Base-by-base conservation (phyloP, 2,113 vertebrate species). In the Aptenodytes forsteri region DNA sequence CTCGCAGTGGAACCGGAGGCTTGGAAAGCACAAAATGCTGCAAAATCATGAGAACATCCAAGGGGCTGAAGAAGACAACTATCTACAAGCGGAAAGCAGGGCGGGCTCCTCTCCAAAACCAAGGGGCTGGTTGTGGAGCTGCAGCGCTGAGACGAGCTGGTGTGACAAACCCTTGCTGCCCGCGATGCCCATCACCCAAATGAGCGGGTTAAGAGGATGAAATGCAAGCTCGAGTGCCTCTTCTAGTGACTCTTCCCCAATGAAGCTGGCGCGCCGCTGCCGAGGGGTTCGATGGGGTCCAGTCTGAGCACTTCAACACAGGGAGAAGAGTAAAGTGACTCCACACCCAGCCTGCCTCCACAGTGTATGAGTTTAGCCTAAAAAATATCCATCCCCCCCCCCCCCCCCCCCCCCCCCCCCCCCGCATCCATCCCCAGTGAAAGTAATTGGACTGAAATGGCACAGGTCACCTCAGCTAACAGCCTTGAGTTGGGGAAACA, bases 391-490 rank as follows among this genome's bases (percentile, higher is more conserved):
- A 6, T n/a, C 36, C 36, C 36, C 36, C 36, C 36, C 7, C 7
- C 36, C 36, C 11, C 36, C 36, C 36, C 36, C 36, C 36, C 36
- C 7, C 7, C 36, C 36, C 11, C 4, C 18, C 13, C 4, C 18
- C 11, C 19, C 1, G 4, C 32, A 87, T 13, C 76, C 36, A 42
- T 56, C 44, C 10, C 3, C 16, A 22, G 42, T 4, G 19, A 65
- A 69, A 88, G 64, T 34, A 93, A 78, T 6, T 83, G 92, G 75
- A 92, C 83, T 72, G 83, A 90, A 59, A 67, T 5, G 40, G 97
- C 93, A 95, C 87, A 67, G 93, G 79, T 97, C 93, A 96, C 91
- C 87, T 81, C 91, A 55, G 86, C 92, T 90, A 84, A 62, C 30
- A 59, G 84, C 85, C 82, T 93, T 86, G 52, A 78, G 89, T 4